These are phyloP conservation scores for Vireo griseus DNA, from an alignment of 2,797 vertebrate species.

Conservation along the genomic window DNA sequence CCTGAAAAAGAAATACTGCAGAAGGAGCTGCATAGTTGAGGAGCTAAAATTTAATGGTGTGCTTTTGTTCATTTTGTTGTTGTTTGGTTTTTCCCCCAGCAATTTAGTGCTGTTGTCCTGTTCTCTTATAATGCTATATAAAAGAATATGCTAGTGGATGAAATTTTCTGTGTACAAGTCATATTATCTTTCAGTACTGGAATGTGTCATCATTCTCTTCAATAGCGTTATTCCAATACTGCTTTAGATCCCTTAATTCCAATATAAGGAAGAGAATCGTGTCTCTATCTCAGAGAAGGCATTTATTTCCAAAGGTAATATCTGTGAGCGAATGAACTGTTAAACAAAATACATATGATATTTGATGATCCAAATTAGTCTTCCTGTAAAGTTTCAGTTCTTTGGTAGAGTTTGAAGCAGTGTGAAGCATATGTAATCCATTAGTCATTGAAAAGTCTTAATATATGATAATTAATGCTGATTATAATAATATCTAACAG, in stretches of 20 bases:
- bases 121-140: not conserved
- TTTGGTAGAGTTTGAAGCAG: not conserved
- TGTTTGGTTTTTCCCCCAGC: not conserved
- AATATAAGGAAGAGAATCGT: not conserved
- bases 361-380: not conserved
- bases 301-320: not conserved
- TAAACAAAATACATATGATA: not conserved
- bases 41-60: fast-evolving
- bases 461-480: not conserved
- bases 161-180: not conserved
- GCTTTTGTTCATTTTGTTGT: not conserved
- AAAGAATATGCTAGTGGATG: not conserved
- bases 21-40: not conserved
- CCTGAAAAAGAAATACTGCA: not conserved
- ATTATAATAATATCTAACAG: not conserved
- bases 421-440: not conserved
- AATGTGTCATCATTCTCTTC: not conserved
- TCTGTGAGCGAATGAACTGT: not conserved
- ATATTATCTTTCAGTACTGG: not conserved
- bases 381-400: not conserved
- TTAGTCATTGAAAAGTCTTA: not conserved
- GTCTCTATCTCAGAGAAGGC: not conserved
- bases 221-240: not conserved
- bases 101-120: not conserved
- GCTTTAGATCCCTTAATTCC: not conserved